A percentile compares a stretch with the other conserved stretches of the same genome.
Conservation (phyloP, 2,797 vertebrate genomes). For the Stomatorhinus walkeri region DNA sequence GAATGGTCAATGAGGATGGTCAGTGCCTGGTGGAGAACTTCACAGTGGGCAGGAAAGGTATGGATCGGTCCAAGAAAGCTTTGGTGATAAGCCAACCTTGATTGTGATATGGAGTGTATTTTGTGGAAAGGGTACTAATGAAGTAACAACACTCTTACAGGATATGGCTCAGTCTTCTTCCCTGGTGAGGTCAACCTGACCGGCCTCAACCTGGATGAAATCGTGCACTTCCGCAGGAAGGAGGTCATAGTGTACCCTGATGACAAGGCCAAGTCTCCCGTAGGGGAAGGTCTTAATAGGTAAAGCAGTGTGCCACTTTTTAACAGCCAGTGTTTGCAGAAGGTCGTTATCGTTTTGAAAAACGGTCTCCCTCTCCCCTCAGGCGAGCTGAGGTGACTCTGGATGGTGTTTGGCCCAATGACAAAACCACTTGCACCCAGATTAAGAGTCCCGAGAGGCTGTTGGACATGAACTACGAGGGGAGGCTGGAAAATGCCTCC, state of each 20-base stretch:
- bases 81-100: neutral
- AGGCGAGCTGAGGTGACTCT: constrained; percentile 89
- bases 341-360: neutral
- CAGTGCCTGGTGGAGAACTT: constrained; percentile 84
- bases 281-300: constrained; percentile 89
- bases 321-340: neutral
- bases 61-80: constrained; percentile 10
- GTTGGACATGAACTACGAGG: constrained; percentile 82
- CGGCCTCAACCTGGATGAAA: constrained; percentile 82
- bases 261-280: constrained; percentile 74
- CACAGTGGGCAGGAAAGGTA: constrained; percentile 87
- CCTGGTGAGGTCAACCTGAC: constrained; percentile 79
- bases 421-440: constrained; percentile 80
- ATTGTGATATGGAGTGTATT: neutral
- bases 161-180: constrained; percentile 90
- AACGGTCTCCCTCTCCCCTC: neutral
- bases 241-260: constrained; percentile 91
- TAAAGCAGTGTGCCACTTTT: constrained; percentile 33
- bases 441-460: constrained; percentile 86
- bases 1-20: constrained; percentile 68
- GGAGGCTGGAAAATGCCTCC: constrained; percentile 77
- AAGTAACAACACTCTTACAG: constrained; percentile 46
- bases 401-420: constrained; percentile 91
- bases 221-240: constrained; percentile 87
- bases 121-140: neutral